These are phyloP conservation scores for Xiphophorus couchianus DNA, from an alignment of 2,113 vertebrate genomes.

Conservation along the genomic window DNA sequence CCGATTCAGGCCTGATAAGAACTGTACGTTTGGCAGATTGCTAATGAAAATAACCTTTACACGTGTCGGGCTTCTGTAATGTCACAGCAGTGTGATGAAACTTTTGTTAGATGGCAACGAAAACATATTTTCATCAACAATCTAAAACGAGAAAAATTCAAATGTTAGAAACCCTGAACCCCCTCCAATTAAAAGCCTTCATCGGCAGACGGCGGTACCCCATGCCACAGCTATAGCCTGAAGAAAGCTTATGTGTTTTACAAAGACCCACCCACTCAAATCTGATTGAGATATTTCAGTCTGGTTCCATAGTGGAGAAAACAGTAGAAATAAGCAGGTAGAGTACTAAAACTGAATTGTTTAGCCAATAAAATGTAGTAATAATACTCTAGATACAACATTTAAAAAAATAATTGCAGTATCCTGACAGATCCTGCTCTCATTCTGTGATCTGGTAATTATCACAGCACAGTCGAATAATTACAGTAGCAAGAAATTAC, in stretches of 20 bases:
- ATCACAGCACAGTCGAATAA: conserved; percentile 78
- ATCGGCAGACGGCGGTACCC: no score
- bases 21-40: no score
- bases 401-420: conserved; percentile 73
- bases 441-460: conserved; percentile 77
- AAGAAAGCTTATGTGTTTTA: neutral
- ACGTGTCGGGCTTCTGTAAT: no score
- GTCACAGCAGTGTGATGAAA: no score
- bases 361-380: conserved; percentile 32
- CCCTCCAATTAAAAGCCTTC: neutral
- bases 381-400: conserved; percentile 42
- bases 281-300: neutral
- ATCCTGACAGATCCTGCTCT: conserved; percentile 62
- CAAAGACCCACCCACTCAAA: neutral
- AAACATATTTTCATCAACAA: neutral
- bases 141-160: neutral
- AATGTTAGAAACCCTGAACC: neutral
- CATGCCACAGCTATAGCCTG: neutral
- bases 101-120: neutral
- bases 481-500: conserved; percentile 79
- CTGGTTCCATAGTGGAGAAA: neutral
- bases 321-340: neutral
- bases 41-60: no score
- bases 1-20: no score
- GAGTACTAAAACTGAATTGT: neutral